These are phyloP conservation scores for Erythrolamprus reginae DNA, from an alignment of 2,113 vertebrate species.

Conservation along the genomic window DNA sequence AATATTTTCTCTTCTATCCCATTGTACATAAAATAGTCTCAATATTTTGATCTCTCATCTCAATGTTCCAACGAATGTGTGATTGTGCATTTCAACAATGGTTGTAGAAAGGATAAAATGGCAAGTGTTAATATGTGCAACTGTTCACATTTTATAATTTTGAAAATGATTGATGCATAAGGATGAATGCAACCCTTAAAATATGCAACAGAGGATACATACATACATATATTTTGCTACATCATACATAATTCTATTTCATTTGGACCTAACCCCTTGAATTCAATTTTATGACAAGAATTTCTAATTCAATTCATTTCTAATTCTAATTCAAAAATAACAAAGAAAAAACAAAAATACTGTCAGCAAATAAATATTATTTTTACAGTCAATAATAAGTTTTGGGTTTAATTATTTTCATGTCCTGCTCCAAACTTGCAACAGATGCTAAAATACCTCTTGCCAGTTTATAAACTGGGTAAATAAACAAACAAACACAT, in stretches of 20 bases:
- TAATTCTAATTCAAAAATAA: neutral
- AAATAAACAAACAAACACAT: too few relatives aligned
- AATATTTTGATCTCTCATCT: neutral
- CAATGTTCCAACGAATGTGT: neutral
- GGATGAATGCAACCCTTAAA: too few relatives aligned
- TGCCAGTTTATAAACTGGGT: neutral
- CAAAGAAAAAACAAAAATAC: neutral
- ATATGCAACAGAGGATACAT: neutral
- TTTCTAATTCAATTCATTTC: neutral
- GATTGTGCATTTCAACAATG: neutral
- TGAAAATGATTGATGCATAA: neutral
- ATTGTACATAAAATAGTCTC: neutral
- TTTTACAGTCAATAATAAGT: neutral
- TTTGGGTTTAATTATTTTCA: neutral
- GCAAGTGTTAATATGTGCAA: neutral
- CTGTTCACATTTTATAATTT: neutral
- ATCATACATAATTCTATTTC: neutral
- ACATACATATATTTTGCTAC: neutral
- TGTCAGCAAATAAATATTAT: neutral
- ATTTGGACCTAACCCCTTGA: neutral
- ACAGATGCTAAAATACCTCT: neutral
- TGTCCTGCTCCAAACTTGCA: neutral
- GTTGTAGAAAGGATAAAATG: neutral
- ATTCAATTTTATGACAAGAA: neutral
- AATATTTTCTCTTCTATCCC: neutral